Evolutionary conservation across 2,888 invertebrate genomes (phyloP).

Genomic region (Seira sanloemensis): DNA sequence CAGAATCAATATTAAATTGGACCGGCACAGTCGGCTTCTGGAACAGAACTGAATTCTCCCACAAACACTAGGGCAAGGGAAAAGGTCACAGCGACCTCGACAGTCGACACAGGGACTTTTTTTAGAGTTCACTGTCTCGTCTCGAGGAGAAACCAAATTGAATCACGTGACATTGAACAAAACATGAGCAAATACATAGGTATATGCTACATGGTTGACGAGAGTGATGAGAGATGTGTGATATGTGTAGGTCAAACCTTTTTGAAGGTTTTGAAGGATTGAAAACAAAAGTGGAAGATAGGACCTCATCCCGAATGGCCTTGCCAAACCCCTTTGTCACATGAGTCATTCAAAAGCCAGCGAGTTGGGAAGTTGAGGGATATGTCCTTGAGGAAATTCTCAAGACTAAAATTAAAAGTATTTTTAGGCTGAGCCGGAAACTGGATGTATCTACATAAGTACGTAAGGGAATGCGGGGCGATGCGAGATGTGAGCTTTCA

Average conservation of each 20-base stretch:
- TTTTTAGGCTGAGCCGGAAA: background rate
- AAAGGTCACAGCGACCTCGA: slow-evolving; percentile 24
- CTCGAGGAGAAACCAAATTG: too few species aligned
- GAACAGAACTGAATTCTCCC: slow-evolving; percentile 11
- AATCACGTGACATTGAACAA: too few species aligned
- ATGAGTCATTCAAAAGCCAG: too few species aligned
- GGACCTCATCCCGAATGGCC: too few species aligned
- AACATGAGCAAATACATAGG: background rate
- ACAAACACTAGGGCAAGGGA: background rate
- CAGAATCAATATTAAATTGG: background rate
- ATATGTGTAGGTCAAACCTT: background rate
- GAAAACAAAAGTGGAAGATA: background rate
- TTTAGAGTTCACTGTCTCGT: slow-evolving; percentile 35
- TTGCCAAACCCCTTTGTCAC: slow-evolving; percentile 1
- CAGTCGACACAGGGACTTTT: background rate
- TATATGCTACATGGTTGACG: background rate
- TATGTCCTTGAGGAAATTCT: background rate
- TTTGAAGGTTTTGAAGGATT: background rate
- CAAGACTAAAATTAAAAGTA: background rate
- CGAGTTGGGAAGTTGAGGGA: too few species aligned
- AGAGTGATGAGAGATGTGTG: background rate
- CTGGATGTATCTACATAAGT: too few species aligned
- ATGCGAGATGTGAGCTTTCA: too few species aligned
- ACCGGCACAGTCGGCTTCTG: slow-evolving; percentile 12
- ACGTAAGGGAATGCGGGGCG: too few species aligned